A percentile compares a stretch with the other conserved stretches of the same genome.
Conservation (phyloP, 2,113 vertebrate species). For the Pardalotus punctatus region DNA sequence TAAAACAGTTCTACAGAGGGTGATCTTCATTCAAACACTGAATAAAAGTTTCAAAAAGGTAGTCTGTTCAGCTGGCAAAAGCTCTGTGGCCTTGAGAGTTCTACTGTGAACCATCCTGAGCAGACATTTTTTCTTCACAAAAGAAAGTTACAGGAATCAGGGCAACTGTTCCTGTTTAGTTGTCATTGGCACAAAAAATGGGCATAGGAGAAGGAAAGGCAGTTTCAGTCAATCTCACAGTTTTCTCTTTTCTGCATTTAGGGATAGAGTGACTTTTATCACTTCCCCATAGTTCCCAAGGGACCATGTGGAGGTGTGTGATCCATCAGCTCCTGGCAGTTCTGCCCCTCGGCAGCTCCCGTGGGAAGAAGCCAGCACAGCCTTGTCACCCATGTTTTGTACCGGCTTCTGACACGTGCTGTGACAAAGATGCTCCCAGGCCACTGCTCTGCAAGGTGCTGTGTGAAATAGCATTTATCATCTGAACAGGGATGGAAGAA, state of each 20-base stretch:
- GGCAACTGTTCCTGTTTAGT: neutral
- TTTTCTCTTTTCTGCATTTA: neutral
- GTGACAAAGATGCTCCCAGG: neutral
- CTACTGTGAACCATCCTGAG: neutral
- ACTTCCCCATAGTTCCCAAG: neutral
- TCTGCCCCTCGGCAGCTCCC: accelerated
- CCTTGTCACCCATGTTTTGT: accelerated
- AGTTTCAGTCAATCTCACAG: neutral
- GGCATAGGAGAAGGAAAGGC: neutral
- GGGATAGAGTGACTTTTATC: neutral
- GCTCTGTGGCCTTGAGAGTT: neutral
- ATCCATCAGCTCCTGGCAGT: neutral
- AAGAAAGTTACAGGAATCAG: neutral
- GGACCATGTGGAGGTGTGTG: accelerated
- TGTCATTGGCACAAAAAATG: neutral
- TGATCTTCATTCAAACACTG: neutral
- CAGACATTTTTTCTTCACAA: neutral
- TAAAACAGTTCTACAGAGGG: neutral
- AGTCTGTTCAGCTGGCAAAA: neutral
- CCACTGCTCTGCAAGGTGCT: neutral
- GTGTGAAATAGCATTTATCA: neutral
- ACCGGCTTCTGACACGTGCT: neutral
- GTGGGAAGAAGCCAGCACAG: neutral
- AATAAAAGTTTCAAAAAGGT: neutral
- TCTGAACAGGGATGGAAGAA: neutral